Percentiles rank a stretch among this genome's conserved stretches.
phyloP scores from a whole-genome alignment of 2,113 vertebrate species.

The Cariama cristata region DNA sequence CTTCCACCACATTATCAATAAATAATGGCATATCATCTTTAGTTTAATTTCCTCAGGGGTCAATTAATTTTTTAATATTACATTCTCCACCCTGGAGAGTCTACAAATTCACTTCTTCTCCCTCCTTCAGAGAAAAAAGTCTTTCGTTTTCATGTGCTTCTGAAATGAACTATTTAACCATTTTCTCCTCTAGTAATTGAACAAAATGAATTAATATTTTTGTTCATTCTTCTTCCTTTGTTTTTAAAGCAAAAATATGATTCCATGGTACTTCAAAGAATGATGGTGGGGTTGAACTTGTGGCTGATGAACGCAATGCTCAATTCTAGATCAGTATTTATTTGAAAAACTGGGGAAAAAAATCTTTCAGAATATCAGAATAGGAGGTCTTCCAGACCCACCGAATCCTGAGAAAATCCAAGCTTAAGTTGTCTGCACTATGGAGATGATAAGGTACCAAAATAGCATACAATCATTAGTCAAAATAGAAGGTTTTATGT shows the following conservation, averaged over 20 bases:
- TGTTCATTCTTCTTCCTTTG: rapidly evolving
- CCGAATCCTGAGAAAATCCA: not conserved
- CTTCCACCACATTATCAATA: not conserved
- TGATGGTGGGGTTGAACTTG: not conserved
- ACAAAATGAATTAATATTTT: not conserved
- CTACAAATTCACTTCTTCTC: not conserved
- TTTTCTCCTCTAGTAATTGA: not conserved
- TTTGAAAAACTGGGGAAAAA: not conserved
- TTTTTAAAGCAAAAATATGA: not conserved
- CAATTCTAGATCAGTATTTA: not conserved
- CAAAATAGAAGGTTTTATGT: not conserved
- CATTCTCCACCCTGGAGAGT: not conserved
- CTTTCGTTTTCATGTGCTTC: not conserved
- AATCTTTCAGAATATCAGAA: not conserved
- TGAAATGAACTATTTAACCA: not conserved
- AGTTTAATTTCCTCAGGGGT: not conserved
- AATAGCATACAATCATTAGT: not conserved
- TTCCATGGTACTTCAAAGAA: not conserved
- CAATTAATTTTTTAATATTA: not conserved
- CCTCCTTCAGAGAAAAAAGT: not conserved
- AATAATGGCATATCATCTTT: not conserved
- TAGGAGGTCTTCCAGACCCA: not conserved
- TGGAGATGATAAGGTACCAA: not conserved
- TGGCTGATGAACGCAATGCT: not conserved
- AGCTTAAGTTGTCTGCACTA: not conserved